Evolutionary conservation across 2,888 invertebrate genomes (phyloP), one percentile per base, ranked within the genome.

Genomic region (Parnassius mnemosyne): DNA sequence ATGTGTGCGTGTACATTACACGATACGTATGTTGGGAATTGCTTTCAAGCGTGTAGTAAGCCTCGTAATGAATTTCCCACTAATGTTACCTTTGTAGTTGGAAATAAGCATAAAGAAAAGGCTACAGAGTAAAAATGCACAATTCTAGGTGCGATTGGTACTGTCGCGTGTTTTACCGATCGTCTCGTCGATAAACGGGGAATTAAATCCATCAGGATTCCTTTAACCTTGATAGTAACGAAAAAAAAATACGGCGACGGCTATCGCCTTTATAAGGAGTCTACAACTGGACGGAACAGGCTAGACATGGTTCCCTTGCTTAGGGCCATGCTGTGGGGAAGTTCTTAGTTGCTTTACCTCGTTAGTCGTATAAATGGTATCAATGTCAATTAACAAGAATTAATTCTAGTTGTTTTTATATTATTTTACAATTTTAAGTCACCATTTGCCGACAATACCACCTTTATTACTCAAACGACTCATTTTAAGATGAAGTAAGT

Each of bases 221-320:
- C 20, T 53, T 53, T 42, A 46, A 60, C 53, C 59, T 47, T 9
- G 25, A 51, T 42, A 3, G 25, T 1, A 25, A 58, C 53, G 11
- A 34, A 12, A 53, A 16, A 53, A 60, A 60, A 53, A 47, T 54
- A 54, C 53, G 47, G 54, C 49, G 47, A 12, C 42, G 20, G 16
- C 53, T 44, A 34, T 46, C 53, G 53, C n/a, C 59, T 60, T 25
- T 60, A 60, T 54, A 60, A 16, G 53, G 60, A 9, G n/a, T 42
- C 47, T 53, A 34, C 60, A 49, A 60, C 53, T 54, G 53, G 49
- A 59, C 13, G 41, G 53, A 53, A 25, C n/a, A 43, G 41, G 52
- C 44, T n/a, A 11, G 10, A 25, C 51, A n/a, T 51, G 20, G 20
- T 12, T 52, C 11, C 42, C 57, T 57, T 50, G 50, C 34, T 20